phyloP scores from a whole-genome alignment of 1,140 invertebrate species.

The Hycleus phaleratus region DNA sequence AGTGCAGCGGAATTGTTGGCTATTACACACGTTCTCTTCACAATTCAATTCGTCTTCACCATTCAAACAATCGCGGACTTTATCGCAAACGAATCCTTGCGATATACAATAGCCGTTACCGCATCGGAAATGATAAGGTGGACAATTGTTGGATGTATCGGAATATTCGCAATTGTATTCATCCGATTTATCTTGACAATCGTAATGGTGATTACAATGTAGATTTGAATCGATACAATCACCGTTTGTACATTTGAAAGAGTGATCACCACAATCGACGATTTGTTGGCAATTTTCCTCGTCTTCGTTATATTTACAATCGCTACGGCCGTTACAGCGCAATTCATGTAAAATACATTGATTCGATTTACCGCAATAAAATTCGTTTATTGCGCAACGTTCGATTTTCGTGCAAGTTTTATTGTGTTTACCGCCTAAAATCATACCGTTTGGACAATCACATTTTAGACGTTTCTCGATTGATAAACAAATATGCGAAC shows the following conservation, averaged over 20 bases:
- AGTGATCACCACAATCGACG: slow-evolving; percentile 30
- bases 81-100: slow-evolving; percentile 59
- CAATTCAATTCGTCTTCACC: slow-evolving; percentile 59
- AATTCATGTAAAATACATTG: slow-evolving; percentile 53
- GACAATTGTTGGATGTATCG: slow-evolving; percentile 23
- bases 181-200: slow-evolving; percentile 71
- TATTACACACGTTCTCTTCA: slow-evolving; percentile 25
- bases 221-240: slow-evolving; percentile 43
- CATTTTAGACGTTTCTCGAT: slow-evolving; percentile 36
- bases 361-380: slow-evolving; percentile 51
- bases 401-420: slow-evolving; percentile 44
- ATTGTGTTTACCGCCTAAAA: slow-evolving; percentile 41
- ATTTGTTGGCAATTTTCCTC: slow-evolving; percentile 51
- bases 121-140: slow-evolving; percentile 45
- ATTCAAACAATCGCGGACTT: slow-evolving; percentile 66
- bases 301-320: slow-evolving; percentile 62
- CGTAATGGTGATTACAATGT: slow-evolving; percentile 63
- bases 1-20: slow-evolving; percentile 43
- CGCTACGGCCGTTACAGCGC: slow-evolving; percentile 61
- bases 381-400: slow-evolving; percentile 44
- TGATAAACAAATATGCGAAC: slow-evolving; percentile 62
- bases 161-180: slow-evolving; percentile 54
- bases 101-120: slow-evolving; percentile 56
- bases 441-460: slow-evolving; percentile 53
- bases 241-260: slow-evolving; percentile 52